A percentile compares a stretch with the other conserved stretches of the same genome.
These are phyloP conservation scores for Orchestes rusci DNA, from an alignment of 2,888 invertebrate genomes.

Conservation along the genomic window DNA sequence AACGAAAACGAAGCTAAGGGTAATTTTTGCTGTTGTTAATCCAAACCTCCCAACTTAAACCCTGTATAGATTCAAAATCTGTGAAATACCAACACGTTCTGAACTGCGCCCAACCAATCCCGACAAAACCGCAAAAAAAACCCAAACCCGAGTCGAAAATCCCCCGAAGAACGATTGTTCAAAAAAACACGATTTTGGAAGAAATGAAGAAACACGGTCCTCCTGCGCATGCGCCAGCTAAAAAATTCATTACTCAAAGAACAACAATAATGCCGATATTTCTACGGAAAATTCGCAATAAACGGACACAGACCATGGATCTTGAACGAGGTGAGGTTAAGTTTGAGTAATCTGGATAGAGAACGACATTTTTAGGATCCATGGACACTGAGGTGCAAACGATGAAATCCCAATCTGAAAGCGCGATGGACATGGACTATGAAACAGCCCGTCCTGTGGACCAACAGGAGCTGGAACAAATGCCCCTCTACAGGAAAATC, in stretches of 20 bases:
- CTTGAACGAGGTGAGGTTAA: no score
- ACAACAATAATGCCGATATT: constrained; percentile 30
- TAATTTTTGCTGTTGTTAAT: constrained; percentile 5
- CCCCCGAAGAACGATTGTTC: not conserved
- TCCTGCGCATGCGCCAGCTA: no score
- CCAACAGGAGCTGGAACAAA: not conserved
- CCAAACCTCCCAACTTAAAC: not conserved
- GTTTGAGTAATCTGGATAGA: no score
- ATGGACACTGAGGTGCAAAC: no score
- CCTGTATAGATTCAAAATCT: not conserved
- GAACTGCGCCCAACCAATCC: constrained; percentile 25
- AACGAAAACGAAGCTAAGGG: constrained; percentile 12
- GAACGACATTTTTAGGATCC: no score
- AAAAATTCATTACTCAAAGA: no score
- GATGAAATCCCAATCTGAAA: no score
- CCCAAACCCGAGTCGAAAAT: constrained; percentile 1
- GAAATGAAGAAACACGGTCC: no score
- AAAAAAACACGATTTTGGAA: constrained; percentile 17
- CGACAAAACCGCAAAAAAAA: no score
- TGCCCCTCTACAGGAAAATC: constrained; percentile 12
- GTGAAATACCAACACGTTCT: constrained; percentile 26
- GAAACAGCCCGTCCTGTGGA: constrained; percentile 7
- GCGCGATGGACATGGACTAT: not conserved
- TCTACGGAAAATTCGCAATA: constrained; percentile 22
- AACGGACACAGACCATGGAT: not conserved